Evolutionary conservation across 1,140 invertebrate genomes (phyloP).

Genomic region (Hesperophylax magnus): DNA sequence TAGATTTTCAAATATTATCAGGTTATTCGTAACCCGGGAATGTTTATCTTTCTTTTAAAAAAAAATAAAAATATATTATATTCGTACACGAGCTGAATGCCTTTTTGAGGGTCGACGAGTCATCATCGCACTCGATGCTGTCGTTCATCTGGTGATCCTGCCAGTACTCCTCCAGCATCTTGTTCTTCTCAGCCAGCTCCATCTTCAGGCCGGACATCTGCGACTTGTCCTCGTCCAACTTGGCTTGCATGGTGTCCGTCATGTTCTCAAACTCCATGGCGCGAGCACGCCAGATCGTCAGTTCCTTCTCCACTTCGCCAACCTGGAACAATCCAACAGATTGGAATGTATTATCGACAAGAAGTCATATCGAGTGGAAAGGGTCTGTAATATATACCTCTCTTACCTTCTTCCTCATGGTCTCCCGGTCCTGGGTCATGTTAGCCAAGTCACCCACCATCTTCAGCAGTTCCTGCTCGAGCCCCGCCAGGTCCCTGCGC

Average conservation of each 20-base stretch:
- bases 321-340: conserved; percentile 22
- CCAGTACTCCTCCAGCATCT: conserved; percentile 43
- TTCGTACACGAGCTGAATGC: conserved; percentile 40
- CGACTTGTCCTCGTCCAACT: conserved; percentile 16
- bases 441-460: background rate
- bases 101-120: conserved; percentile 38
- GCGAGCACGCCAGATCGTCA: conserved; percentile 31
- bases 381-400: background rate
- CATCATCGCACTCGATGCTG: conserved; percentile 55
- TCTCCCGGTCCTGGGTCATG: conserved; percentile 2
- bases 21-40: too few relatives aligned
- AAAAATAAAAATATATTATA: background rate
- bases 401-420: conserved; percentile 28
- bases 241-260: background rate
- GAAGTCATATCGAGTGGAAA: too few relatives aligned
- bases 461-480: conserved; percentile 30
- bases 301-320: conserved; percentile 34
- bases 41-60: too few relatives aligned
- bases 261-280: conserved; percentile 38
- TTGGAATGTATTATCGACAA: background rate
- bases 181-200: conserved; percentile 21
- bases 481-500: background rate
- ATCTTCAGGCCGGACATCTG: conserved; percentile 26
- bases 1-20: too few relatives aligned
- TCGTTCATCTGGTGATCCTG: conserved; percentile 35